phyloP scores from a whole-genome alignment of 2,888 invertebrate species.

The Nemotelus pantherinus region DNA sequence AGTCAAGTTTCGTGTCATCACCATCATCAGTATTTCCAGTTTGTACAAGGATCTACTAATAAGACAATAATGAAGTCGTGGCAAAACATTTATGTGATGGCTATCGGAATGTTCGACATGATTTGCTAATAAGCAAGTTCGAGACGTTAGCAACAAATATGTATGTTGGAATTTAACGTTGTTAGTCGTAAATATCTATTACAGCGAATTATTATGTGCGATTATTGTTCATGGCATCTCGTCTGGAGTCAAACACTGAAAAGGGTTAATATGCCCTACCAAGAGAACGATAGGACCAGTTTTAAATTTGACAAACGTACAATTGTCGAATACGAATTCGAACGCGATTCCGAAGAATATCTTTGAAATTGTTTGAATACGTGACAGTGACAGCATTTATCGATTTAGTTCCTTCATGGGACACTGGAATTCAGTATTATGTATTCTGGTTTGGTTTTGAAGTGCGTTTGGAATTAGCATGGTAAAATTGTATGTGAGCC shows the following conservation, averaged over 20 bases:
- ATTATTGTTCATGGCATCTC: too few species aligned
- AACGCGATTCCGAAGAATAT: neutral
- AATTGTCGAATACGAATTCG: neutral
- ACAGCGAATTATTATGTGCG: too few species aligned
- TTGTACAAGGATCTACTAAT: conserved; percentile 5
- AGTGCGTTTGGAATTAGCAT: conserved; percentile 17
- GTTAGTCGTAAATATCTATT: neutral
- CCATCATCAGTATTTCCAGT: neutral
- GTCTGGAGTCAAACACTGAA: too few species aligned
- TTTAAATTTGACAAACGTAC: neutral
- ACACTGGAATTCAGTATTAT: neutral
- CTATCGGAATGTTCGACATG: neutral
- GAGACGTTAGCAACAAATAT: neutral
- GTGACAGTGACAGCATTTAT: conserved; percentile 1
- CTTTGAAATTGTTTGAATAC: conserved; percentile 30
- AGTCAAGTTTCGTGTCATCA: neutral
- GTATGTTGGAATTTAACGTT: neutral
- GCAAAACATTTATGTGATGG: neutral
- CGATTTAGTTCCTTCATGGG: neutral
- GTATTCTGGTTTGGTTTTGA: conserved; percentile 2
- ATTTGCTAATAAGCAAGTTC: neutral
- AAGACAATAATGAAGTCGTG: neutral
- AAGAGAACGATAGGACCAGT: neutral
- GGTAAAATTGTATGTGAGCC: conserved; percentile 5
- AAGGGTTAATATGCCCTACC: too few species aligned